Evolutionary conservation across 2,888 invertebrate genomes (phyloP).

Genomic region (Minunthozetes semirufus): DNA sequence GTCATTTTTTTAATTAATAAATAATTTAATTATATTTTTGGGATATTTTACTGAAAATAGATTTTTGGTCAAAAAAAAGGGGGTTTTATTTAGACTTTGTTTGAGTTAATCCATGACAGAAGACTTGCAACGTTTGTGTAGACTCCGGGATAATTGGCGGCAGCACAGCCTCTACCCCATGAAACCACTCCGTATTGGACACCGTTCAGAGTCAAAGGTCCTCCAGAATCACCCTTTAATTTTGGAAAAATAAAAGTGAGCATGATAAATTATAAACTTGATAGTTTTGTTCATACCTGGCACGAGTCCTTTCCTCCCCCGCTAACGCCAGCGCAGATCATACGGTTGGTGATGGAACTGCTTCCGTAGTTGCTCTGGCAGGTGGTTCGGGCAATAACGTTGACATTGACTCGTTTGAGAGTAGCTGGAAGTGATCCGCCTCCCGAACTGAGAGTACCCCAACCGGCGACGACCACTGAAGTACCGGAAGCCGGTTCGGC

Average conservation of each 20-base stretch:
- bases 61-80: no score
- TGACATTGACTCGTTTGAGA: conserved; percentile 27
- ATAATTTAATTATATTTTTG: neutral
- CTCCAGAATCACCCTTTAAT: conserved; percentile 32
- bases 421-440: neutral
- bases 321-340: conserved; percentile 42
- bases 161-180: conserved; percentile 43
- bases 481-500: neutral
- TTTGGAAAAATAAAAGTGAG: neutral
- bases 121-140: conserved; percentile 43
- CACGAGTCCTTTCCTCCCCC: conserved; percentile 43
- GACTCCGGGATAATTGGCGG: conserved; percentile 43
- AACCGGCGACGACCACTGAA: neutral
- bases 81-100: no score
- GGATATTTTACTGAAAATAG: no score
- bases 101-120: conserved; percentile 42
- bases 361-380: conserved; percentile 39
- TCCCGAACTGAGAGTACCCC: neutral
- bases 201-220: conserved; percentile 13
- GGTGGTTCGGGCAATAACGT: conserved; percentile 30
- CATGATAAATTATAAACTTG: neutral
- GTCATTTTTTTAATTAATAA: neutral
- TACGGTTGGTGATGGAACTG: conserved; percentile 39
- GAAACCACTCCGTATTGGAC: conserved; percentile 44
- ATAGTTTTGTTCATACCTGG: conserved; percentile 32